phyloP scores from a whole-genome alignment of 2,797 vertebrate species.

The Vultur gryphus region DNA sequence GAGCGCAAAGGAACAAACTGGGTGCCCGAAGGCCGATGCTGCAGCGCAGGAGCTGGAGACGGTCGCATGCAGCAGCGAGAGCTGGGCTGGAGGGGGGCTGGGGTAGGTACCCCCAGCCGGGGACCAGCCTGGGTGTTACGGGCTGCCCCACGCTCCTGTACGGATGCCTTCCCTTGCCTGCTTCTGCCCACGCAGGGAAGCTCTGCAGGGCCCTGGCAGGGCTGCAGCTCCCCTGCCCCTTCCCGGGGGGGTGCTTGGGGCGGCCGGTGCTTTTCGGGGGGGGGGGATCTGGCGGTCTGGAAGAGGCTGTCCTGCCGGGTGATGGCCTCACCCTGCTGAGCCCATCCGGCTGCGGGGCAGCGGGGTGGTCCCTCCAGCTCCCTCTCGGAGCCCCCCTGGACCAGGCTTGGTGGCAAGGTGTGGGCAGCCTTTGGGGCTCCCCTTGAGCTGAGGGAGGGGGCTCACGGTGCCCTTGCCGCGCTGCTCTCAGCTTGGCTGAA shows the following conservation, averaged over 20 bases:
- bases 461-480: background rate
- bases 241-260: too few relatives aligned
- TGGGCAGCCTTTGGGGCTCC: background rate
- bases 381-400: background rate
- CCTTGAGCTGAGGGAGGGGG: background rate
- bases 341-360: background rate
- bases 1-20: background rate
- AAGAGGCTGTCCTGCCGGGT: background rate
- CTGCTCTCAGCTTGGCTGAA: background rate
- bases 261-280: too few relatives aligned
- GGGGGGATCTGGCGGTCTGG: background rate
- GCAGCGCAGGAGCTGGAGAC: background rate
- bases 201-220: background rate
- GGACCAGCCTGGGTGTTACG: background rate
- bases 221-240: background rate
- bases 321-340: background rate
- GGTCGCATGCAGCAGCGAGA: background rate
- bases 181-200: background rate
- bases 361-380: fast-evolving
- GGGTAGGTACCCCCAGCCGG: background rate
- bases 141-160: fast-evolving
- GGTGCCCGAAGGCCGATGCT: background rate
- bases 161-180: background rate
- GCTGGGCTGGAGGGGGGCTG: background rate
- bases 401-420: background rate